Evolutionary conservation across 2,113 vertebrate species (phyloP).

Genomic region (Apistogramma diplotaenia): DNA sequence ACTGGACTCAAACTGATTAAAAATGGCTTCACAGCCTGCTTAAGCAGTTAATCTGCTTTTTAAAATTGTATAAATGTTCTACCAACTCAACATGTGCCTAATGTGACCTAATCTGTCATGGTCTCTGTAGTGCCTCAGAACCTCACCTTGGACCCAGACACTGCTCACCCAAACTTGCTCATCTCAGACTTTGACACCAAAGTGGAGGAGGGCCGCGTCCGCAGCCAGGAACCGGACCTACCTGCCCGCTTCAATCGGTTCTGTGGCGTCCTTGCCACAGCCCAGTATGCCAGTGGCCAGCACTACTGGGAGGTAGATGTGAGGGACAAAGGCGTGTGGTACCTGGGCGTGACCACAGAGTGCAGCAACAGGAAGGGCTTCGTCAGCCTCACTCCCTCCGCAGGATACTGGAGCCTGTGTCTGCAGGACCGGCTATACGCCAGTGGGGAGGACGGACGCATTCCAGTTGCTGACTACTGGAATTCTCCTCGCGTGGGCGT

Average conservation of each 20-base stretch:
- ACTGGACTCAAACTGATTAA: neutral
- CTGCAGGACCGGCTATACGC: slow-evolving; percentile 79
- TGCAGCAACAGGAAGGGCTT: slow-evolving; percentile 81
- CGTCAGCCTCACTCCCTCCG: slow-evolving; percentile 72
- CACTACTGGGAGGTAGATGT: slow-evolving; percentile 84
- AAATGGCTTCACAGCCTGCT: neutral
- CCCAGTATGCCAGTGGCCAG: slow-evolving; percentile 75
- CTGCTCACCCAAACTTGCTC: slow-evolving; percentile 73
- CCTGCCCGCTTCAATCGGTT: slow-evolving; percentile 77
- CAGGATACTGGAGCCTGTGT: slow-evolving; percentile 80
- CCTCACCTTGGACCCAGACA: slow-evolving; percentile 78
- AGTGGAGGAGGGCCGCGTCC: slow-evolving; percentile 74
- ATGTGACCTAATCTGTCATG: neutral
- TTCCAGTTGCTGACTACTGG: slow-evolving; percentile 78
- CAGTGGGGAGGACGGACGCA: slow-evolving; percentile 75
- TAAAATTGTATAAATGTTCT: neutral
- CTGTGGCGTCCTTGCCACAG: slow-evolving; percentile 75
- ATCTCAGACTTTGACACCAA: slow-evolving; percentile 79
- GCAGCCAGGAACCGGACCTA: slow-evolving; percentile 73
- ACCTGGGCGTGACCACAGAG: slow-evolving; percentile 78
- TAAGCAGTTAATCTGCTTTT: neutral
- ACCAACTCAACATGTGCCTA: neutral
- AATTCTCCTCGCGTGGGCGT: slow-evolving; percentile 78
- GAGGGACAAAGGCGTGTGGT: slow-evolving; percentile 80
- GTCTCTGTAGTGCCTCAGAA: slow-evolving; percentile 78